Percentiles rank a stretch among this genome's conserved stretches.
These are phyloP conservation scores for Dendronephthya gigantea DNA, from an alignment of 64 coral and sea anemone species.

Conservation along the genomic window DNA sequence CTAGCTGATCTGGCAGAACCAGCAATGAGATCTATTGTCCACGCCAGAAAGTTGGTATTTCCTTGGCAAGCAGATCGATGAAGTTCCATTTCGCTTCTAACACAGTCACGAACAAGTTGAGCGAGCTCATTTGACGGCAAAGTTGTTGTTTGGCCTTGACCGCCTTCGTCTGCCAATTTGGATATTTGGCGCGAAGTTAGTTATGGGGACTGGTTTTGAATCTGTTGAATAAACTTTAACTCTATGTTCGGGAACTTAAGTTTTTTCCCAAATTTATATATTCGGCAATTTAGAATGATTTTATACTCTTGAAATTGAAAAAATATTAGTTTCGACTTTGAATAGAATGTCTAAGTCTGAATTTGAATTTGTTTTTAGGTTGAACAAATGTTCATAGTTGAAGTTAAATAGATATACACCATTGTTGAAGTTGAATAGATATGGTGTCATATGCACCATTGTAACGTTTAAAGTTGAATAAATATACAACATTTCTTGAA, in stretches of 20 bases:
- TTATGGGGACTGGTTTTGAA: background rate
- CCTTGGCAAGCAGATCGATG: background rate
- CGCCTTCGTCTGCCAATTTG: background rate
- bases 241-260: background rate
- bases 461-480: too few relatives aligned
- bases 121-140: background rate
- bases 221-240: background rate
- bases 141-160: background rate
- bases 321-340: too few relatives aligned
- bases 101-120: background rate
- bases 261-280: background rate
- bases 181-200: background rate
- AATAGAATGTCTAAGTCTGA: too few relatives aligned
- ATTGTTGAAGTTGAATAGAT: too few relatives aligned
- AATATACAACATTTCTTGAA: too few relatives aligned
- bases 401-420: too few relatives aligned
- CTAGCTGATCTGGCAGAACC: background rate
- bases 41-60: background rate
- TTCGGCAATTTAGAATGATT: too few relatives aligned
- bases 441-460: too few relatives aligned
- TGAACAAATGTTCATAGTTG: too few relatives aligned
- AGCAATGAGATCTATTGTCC: background rate
- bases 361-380: too few relatives aligned
- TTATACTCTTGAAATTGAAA: too few relatives aligned
- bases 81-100: background rate